Conservation (phyloP, 2,888 invertebrate species). For the Anagyrus pseudococci region DNA sequence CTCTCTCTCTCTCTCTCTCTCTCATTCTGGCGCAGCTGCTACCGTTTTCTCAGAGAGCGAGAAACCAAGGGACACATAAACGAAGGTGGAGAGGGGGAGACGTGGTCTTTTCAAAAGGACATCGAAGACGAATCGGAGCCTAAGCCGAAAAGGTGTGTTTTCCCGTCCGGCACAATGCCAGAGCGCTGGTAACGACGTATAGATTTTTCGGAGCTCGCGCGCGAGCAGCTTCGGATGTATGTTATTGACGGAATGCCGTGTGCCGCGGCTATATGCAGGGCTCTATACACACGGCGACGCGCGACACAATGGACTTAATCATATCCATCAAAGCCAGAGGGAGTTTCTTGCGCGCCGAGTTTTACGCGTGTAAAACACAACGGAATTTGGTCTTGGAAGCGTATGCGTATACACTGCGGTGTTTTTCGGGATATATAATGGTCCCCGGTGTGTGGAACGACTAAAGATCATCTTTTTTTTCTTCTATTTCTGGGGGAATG, state of each 20-base stretch:
- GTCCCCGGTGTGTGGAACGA: too few relatives aligned
- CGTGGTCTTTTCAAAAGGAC: conserved; percentile 22
- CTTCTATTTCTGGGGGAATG: too few relatives aligned
- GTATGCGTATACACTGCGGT: too few relatives aligned
- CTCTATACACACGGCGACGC: conserved; percentile 13
- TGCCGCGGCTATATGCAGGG: conserved; percentile 1
- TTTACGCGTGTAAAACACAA: not conserved
- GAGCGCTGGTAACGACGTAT: conserved; percentile 8
- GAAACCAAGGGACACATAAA: conserved; percentile 9
- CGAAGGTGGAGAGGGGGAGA: too few relatives aligned
- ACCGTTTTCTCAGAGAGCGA: not conserved
- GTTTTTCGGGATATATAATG: too few relatives aligned
- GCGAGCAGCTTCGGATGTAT: not conserved
- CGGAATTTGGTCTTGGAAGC: conserved; percentile 21
- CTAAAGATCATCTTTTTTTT: too few relatives aligned
- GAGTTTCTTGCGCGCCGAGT: conserved; percentile 24
- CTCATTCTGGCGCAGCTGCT: conserved; percentile 6
- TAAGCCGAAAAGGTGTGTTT: conserved; percentile 36
- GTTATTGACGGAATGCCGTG: conserved; percentile 34
- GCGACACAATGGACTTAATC: conserved; percentile 34
- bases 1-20: not conserved
- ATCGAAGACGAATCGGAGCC: conserved; percentile 36
- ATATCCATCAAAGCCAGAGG: conserved; percentile 37
- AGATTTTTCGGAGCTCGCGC: conserved; percentile 2
- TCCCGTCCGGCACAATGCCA: conserved; percentile 8